Evolutionary conservation across 2,888 invertebrate genomes (phyloP), one percentile per base, ranked within the genome.

Genomic region (Allophyes oxyacanthae): DNA sequence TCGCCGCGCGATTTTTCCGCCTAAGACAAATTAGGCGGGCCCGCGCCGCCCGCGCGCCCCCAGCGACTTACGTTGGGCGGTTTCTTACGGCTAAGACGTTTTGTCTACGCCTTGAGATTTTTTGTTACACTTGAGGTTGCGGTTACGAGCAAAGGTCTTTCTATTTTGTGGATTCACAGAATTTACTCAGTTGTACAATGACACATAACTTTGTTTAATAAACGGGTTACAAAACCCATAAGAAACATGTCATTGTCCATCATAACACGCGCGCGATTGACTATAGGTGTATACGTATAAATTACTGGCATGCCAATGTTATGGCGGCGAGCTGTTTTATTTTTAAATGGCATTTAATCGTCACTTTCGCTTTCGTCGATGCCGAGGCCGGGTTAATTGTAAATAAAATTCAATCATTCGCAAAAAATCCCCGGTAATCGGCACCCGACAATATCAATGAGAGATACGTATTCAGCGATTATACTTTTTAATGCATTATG

Each of bases 341-440:
- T 94, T 94, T 93, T 91, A 94, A 93, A 93, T 92, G 91, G 83
- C 88, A 88, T 92, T 92, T 91, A 92, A 94, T 92, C 87, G 89
- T 90, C 92, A 92, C 92, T 93, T 84, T 94, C 92, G 81, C 88
- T 94, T 85, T 94, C 92, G 64, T 34, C 84, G 85, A 78, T 79
- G 83, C 83, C 87, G 89, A 84, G 86, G 87, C 85, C 86, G 88
- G 82, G 89, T 91, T 94, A 92, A 92, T 94, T 93, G 92, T 93
- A 92, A 93, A 94, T 94, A 93, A 92, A 93, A 94, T 92, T 91
- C 91, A 90, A 92, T 93, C 91, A 93, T 90, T 92, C 88, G 92
- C 88, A 91, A 93, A 93, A 93, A 94, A 91, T 83, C 79, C 85
- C 79, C 85, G 76, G 90, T 90, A 92, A 92, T 92, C 89, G 89